Conservation (phyloP, 2,113 vertebrate species). For the Serranochromis macrocephalus region DNA sequence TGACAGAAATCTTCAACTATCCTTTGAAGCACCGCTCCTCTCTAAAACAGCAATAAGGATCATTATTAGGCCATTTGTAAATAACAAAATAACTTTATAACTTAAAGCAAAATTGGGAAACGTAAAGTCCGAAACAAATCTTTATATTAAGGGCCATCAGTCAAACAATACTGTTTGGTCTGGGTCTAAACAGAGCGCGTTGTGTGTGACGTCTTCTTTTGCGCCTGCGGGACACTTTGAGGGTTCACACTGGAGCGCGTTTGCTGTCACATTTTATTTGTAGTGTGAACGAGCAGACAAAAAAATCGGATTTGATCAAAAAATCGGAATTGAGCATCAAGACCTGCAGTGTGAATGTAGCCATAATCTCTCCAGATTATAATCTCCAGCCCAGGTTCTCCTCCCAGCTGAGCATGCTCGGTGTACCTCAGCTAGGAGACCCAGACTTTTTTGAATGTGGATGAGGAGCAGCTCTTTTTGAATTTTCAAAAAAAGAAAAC, state of each 20-base stretch:
- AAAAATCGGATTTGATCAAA: neutral
- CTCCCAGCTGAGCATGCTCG: too few relatives aligned
- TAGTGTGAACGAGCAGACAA: neutral
- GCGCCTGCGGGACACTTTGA: accelerated
- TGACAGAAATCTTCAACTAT: too few relatives aligned
- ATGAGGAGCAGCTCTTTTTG: too few relatives aligned
- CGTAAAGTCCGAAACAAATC: accelerated
- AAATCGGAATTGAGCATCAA: neutral
- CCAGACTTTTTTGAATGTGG: too few relatives aligned
- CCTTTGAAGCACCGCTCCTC: accelerated
- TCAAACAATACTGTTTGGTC: accelerated
- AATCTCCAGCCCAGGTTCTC: too few relatives aligned
- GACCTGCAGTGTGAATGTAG: neutral
- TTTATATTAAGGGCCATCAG: neutral
- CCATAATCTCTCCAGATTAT: too few relatives aligned
- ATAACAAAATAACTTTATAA: neutral
- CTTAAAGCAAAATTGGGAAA: neutral
- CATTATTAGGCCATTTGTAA: accelerated
- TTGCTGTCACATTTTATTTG: neutral
- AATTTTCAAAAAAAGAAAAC: too few relatives aligned
- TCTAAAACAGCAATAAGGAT: neutral
- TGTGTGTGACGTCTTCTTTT: neutral
- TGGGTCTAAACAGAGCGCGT: accelerated
- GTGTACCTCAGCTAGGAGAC: too few relatives aligned
- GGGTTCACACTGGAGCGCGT: accelerated